These are phyloP conservation scores for Eulacestoma nigropectus DNA, from an alignment of 2,113 vertebrate genomes.

Conservation along the genomic window DNA sequence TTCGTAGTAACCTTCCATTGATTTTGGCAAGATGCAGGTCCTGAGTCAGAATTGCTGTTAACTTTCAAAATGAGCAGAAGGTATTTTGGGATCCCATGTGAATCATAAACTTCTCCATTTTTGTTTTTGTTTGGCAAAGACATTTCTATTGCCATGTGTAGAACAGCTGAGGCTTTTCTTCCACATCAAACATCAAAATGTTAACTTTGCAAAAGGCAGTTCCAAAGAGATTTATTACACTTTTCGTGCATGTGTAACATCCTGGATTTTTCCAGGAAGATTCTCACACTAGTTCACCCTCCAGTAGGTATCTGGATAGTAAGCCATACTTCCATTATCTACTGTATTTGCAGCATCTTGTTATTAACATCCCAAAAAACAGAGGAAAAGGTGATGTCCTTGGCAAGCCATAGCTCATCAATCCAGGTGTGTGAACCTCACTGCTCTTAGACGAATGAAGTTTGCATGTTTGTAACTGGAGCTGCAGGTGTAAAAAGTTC, in stretches of 20 bases:
- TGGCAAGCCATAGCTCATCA: background rate
- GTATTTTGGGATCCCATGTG: background rate
- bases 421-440: background rate
- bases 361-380: background rate
- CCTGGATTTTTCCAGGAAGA: background rate
- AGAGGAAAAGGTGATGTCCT: background rate
- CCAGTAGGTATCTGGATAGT: background rate
- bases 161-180: background rate
- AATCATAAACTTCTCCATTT: background rate
- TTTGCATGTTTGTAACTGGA: background rate
- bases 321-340: background rate
- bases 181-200: background rate
- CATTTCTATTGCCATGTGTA: background rate
- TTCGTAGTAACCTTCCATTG: background rate
- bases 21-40: background rate
- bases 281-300: background rate
- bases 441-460: background rate
- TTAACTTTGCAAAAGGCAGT: background rate
- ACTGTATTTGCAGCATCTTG: background rate
- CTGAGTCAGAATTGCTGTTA: background rate
- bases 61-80: background rate
- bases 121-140: background rate
- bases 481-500: background rate
- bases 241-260: background rate
- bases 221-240: background rate